phyloP scores from a whole-genome alignment of 2,113 vertebrate genomes.

The Melanerpes aurifrons region DNA sequence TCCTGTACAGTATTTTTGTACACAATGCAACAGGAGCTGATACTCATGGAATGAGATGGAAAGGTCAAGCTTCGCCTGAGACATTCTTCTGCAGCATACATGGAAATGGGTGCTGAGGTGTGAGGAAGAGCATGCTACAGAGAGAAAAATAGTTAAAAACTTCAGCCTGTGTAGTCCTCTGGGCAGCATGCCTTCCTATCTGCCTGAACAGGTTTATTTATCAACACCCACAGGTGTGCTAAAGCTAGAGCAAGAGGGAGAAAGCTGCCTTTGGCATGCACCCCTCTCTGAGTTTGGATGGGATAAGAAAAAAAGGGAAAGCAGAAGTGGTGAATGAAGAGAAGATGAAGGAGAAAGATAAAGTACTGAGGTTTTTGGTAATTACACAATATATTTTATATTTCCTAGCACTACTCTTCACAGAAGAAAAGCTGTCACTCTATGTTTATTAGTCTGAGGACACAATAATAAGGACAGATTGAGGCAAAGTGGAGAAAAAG shows the following conservation, averaged over 20 bases:
- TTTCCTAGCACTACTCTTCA: background rate
- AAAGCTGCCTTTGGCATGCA: background rate
- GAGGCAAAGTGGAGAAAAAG: background rate
- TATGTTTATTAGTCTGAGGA: background rate
- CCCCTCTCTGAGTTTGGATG: background rate
- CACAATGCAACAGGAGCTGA: background rate
- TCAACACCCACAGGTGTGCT: background rate
- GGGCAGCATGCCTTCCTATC: background rate
- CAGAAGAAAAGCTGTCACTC: background rate
- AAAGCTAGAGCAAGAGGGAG: background rate
- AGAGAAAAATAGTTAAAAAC: background rate
- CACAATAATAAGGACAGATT: fast-evolving
- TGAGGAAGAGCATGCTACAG: background rate
- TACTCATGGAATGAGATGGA: background rate
- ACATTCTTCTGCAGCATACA: background rate
- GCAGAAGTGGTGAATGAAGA: background rate
- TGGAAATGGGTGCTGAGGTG: background rate
- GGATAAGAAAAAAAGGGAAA: background rate
- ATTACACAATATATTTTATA: background rate
- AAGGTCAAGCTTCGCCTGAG: background rate
- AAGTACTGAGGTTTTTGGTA: background rate
- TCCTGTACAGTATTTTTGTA: background rate
- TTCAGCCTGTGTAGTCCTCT: background rate
- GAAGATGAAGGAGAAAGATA: background rate
- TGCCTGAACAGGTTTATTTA: background rate